Evolutionary conservation across 2,888 invertebrate genomes (phyloP).

Genomic region (Cephus pulcher): DNA sequence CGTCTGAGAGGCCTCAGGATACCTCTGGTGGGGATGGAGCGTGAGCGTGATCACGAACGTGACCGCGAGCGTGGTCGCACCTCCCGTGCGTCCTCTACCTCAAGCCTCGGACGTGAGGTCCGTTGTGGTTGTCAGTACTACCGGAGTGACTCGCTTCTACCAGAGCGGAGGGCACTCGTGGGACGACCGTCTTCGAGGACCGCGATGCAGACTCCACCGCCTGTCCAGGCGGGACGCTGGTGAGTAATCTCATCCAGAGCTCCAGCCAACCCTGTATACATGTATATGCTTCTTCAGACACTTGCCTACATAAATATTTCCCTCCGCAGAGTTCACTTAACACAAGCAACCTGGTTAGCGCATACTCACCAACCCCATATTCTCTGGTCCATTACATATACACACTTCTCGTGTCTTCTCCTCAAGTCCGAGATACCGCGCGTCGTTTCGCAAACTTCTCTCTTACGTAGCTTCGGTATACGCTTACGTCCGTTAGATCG

Average conservation of each 20-base stretch:
- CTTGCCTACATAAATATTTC: neutral
- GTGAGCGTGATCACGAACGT: slow-evolving; percentile 70
- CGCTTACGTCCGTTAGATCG: neutral
- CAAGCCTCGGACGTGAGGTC: slow-evolving; percentile 76
- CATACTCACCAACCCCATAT: neutral
- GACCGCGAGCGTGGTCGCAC: slow-evolving; percentile 75
- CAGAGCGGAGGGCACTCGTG: slow-evolving; percentile 79
- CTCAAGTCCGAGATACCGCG: neutral
- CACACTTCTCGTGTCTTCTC: neutral
- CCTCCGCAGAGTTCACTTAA: neutral
- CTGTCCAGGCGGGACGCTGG: slow-evolving; percentile 18
- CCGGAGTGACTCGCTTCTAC: slow-evolving; percentile 82
- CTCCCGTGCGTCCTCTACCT: slow-evolving; percentile 74
- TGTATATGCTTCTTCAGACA: neutral
- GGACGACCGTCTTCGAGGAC: slow-evolving; percentile 76
- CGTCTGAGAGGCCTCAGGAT: neutral
- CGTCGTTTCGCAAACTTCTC: neutral
- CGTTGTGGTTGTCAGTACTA: slow-evolving; percentile 89
- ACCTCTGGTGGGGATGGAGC: slow-evolving; percentile 68
- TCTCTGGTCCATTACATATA: neutral
- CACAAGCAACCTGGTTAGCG: neutral
- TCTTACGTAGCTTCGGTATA: neutral
- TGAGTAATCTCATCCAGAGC: slow-evolving; percentile 22
- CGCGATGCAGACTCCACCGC: slow-evolving; percentile 59
- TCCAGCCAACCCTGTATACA: neutral